These are phyloP conservation scores for Pseudomugil gertrudae DNA, from an alignment of 2,797 vertebrate genomes.

Conservation along the genomic window DNA sequence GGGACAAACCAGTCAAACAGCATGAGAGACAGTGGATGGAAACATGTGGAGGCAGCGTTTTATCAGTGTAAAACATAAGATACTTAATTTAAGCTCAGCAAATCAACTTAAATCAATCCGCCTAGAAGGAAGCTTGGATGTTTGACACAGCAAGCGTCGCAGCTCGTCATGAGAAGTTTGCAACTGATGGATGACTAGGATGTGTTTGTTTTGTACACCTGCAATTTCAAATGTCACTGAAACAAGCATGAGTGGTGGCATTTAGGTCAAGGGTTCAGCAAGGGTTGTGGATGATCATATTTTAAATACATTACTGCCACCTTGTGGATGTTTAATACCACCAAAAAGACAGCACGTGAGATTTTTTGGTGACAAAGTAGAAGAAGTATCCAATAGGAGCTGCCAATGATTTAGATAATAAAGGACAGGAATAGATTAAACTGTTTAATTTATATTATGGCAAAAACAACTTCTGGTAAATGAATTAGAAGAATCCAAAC, in stretches of 20 bases:
- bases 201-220: conserved; percentile 18
- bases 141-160: background rate
- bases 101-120: conserved; percentile 38
- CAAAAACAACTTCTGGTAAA: background rate
- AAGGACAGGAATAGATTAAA: background rate
- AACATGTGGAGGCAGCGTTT: conserved; percentile 3
- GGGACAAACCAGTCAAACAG: conserved; percentile 58
- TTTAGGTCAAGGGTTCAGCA: conserved; percentile 2
- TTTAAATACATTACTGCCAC: conserved; percentile 23
- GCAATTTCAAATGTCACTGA: conserved; percentile 13
- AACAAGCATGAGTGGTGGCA: background rate
- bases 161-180: background rate
- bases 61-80: conserved; percentile 7
- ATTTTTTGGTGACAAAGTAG: too few relatives aligned
- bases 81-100: conserved; percentile 22
- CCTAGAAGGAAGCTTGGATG: background rate
- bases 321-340: conserved; percentile 29
- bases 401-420: background rate
- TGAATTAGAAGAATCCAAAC: background rate
- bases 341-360: background rate
- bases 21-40: too few relatives aligned
- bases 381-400: background rate
- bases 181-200: background rate
- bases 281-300: background rate
- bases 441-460: background rate